These are phyloP conservation scores for Maniola jurtina DNA, from an alignment of 1,140 invertebrate species.

Conservation along the genomic window DNA sequence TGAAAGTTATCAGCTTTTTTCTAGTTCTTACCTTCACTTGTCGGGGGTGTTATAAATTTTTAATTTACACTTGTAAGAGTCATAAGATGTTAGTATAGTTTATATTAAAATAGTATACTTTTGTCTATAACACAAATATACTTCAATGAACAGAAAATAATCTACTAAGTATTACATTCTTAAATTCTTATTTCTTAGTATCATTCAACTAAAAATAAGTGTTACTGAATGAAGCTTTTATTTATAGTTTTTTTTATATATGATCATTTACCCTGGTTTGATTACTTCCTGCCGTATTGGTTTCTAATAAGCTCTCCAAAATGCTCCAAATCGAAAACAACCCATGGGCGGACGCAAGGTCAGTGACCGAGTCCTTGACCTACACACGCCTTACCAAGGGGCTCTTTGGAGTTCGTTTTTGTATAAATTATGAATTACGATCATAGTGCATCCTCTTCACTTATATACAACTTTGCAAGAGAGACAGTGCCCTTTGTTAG, in stretches of 20 bases:
- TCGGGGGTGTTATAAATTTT: no score
- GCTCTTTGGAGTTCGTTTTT: constrained; percentile 1
- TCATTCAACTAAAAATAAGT: not conserved
- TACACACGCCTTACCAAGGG: constrained; percentile 29
- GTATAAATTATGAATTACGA: not conserved
- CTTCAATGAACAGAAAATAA: no score
- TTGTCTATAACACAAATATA: no score
- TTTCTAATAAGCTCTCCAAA: constrained; percentile 21
- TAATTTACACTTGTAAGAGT: no score
- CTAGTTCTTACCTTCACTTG: no score
- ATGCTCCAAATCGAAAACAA: constrained; percentile 16
- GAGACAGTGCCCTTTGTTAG: no score
- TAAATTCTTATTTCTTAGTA: no score
- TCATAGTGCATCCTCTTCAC: not conserved
- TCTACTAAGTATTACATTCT: no score
- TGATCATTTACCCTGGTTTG: not conserved
- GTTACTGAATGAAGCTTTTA: not conserved
- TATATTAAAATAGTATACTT: no score
- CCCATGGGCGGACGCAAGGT: constrained; percentile 30
- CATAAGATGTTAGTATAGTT: no score
- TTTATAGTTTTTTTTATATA: not conserved
- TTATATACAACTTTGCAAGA: no score
- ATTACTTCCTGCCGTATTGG: constrained; percentile 15
- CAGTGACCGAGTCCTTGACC: constrained; percentile 58
- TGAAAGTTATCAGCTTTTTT: no score